Conservation (phyloP, 2,113 vertebrate species). For the Abramis brama region DNA sequence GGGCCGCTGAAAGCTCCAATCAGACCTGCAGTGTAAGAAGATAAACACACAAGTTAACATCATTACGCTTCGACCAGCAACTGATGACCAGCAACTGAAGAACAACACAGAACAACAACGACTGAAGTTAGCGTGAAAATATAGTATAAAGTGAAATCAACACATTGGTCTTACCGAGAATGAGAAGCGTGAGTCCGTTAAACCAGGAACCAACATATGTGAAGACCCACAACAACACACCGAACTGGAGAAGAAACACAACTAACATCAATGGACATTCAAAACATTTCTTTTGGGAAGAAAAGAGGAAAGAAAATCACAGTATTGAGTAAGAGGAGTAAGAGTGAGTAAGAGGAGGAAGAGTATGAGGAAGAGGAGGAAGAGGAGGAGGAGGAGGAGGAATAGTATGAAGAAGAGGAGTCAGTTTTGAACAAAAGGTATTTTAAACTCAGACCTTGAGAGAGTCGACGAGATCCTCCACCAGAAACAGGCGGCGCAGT, state of each 20-base stretch:
- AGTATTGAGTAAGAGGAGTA: no score
- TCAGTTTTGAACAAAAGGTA: no score
- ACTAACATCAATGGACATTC: no score
- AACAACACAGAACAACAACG: neutral
- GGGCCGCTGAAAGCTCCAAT: slow-evolving; percentile 90
- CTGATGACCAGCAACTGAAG: neutral
- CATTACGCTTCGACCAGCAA: neutral
- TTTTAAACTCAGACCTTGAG: slow-evolving; percentile 83
- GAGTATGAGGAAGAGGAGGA: no score
- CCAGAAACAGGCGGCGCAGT: slow-evolving; percentile 91
- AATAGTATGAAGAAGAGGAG: no score
- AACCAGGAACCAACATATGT: slow-evolving; percentile 97
- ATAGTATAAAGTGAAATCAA: neutral
- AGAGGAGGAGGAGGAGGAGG: no score
- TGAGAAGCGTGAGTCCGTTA: slow-evolving; percentile 94
- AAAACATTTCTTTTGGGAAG: no score
- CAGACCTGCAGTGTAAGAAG: slow-evolving; percentile 78
- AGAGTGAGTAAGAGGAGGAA: no score
- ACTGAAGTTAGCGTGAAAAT: neutral
- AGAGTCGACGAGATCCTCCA: slow-evolving; percentile 96
- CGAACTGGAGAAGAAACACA: slow-evolving; percentile 79
- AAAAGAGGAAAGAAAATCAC: no score
- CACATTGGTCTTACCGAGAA: slow-evolving; percentile 85
- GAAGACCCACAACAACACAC: slow-evolving; percentile 96
- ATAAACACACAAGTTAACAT: neutral